A percentile compares a stretch with the other conserved stretches of the same genome.
Conservation (phyloP, 2,888 invertebrate species). For the Nasonovia ribisnigri region DNA sequence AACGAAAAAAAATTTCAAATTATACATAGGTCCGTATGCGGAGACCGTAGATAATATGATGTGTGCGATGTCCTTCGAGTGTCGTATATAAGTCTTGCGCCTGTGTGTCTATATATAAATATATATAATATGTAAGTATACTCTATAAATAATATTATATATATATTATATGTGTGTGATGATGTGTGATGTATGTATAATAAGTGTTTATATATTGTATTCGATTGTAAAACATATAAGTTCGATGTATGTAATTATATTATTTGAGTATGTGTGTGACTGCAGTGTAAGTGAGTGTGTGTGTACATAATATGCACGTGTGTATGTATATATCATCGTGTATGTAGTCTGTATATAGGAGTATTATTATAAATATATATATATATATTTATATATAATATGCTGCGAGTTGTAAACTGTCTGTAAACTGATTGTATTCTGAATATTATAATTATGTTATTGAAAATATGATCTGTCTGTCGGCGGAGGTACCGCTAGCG, state of each 20-base stretch:
- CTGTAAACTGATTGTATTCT: conserved; percentile 58
- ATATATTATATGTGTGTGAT: conserved; percentile 14
- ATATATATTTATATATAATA: not conserved
- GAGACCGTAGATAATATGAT: not conserved
- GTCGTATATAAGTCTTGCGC: not conserved
- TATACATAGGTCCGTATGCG: not conserved
- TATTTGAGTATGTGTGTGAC: not conserved
- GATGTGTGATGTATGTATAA: conserved; percentile 6
- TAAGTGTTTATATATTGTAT: conserved; percentile 1
- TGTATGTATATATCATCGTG: not conserved
- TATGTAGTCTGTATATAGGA: not conserved
- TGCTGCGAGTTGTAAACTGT: conserved; percentile 32
- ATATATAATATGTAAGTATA: conserved; percentile 1
- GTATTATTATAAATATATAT: not conserved
- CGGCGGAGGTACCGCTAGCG: conserved; percentile 45
- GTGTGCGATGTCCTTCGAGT: conserved; percentile 10
- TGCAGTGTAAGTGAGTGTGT: not conserved
- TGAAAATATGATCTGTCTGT: not conserved
- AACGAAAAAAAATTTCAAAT: conserved; percentile 6
- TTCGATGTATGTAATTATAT: not conserved
- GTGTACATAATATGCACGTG: not conserved
- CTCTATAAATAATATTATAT: not conserved
- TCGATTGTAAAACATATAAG: not conserved
- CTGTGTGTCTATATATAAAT: not conserved
- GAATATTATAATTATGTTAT: not conserved